phyloP scores from a whole-genome alignment of 2,888 invertebrate genomes.

The Lepas anatifera region DNA sequence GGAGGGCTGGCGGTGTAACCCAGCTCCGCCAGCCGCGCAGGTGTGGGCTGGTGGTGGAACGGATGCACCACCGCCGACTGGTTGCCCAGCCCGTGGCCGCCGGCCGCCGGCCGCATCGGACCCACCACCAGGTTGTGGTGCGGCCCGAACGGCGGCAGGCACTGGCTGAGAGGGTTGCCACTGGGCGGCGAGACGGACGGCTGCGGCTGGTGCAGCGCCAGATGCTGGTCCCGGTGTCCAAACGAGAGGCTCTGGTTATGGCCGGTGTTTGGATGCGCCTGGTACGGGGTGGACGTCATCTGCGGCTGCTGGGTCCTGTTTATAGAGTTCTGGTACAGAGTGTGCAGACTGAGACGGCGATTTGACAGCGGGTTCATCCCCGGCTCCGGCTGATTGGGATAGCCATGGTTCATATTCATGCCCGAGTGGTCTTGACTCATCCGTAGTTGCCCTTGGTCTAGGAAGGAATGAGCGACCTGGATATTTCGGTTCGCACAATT shows the following conservation, averaged over 20 bases:
- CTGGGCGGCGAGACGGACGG: background rate
- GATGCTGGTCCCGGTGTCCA: too few species aligned
- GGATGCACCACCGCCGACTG: background rate
- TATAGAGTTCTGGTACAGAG: too few species aligned
- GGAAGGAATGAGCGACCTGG: too few species aligned
- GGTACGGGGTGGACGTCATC: background rate
- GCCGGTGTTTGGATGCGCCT: background rate
- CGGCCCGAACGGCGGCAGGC: background rate
- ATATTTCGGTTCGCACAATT: too few species aligned
- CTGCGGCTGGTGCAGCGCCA: background rate
- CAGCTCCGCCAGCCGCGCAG: background rate
- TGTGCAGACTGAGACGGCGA: background rate
- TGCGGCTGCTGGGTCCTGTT: background rate
- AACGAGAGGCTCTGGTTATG: background rate
- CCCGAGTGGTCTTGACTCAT: too few species aligned
- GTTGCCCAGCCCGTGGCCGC: too few species aligned
- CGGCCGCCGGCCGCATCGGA: background rate
- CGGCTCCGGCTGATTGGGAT: background rate
- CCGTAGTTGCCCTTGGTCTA: too few species aligned
- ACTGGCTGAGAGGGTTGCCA: background rate
- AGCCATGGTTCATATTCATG: too few species aligned
- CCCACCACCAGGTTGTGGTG: background rate
- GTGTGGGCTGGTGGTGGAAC: background rate
- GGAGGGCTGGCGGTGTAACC: conserved; percentile 8
- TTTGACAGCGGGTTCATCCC: background rate